Conservation (phyloP, 1,140 invertebrate genomes). For the Eumaeus atala region DNA sequence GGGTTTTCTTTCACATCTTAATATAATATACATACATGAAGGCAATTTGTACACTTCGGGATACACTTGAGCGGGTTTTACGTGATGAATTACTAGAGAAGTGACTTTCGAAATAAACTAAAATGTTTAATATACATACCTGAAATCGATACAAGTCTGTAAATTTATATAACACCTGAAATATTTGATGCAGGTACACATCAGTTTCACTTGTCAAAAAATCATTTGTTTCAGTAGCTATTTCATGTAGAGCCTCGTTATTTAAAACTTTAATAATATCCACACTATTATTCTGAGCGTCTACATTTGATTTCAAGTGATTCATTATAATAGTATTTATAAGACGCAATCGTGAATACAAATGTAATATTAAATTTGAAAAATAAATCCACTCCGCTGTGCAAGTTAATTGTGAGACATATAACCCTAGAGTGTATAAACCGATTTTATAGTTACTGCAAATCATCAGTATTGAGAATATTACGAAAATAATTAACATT, state of each 20-base stretch:
- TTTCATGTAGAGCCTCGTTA: conserved; percentile 22
- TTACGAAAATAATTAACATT: neutral
- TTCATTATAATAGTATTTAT: conserved; percentile 42
- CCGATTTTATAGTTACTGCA: neutral
- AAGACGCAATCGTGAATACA: conserved; percentile 33
- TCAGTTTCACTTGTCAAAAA: conserved; percentile 30
- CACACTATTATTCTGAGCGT: neutral
- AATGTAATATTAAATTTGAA: conserved; percentile 38
- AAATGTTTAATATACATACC: conserved; percentile 19
- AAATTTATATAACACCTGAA: conserved; percentile 30
- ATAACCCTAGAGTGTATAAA: conserved; percentile 17
- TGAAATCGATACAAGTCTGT: conserved; percentile 27
- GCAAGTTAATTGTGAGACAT: conserved; percentile 23
- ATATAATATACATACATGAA: too few relatives aligned
- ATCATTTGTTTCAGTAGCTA: conserved; percentile 31
- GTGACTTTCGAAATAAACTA: too few relatives aligned
- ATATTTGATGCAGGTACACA: conserved; percentile 34
- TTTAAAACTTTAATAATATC: conserved; percentile 12
- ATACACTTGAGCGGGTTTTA: too few relatives aligned
- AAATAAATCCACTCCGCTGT: conserved; percentile 33
- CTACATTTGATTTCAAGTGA: conserved; percentile 20
- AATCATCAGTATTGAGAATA: conserved; percentile 8
- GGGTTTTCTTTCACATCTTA: too few relatives aligned
- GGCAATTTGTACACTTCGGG: too few relatives aligned
- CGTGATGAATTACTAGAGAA: too few relatives aligned